A percentile compares a stretch with the other conserved stretches of the same genome.
phyloP scores from a whole-genome alignment of 2,888 invertebrate species.

The Ennomos fuscantarius region DNA sequence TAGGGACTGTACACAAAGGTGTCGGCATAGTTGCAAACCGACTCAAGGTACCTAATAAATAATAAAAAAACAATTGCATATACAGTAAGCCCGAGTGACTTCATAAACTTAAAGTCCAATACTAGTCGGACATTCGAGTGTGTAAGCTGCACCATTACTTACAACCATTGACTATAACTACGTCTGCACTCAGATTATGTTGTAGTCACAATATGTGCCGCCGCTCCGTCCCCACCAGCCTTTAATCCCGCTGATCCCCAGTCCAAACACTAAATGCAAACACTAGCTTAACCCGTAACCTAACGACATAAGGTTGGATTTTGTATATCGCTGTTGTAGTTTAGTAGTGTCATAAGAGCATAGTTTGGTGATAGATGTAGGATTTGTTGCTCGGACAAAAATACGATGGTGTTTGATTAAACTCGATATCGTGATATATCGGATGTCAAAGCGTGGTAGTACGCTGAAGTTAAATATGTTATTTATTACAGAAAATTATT shows the following conservation, averaged over 20 bases:
- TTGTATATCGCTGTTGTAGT: background rate
- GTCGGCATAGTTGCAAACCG: too few species aligned
- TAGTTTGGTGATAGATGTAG: constrained; percentile 15
- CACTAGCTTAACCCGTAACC: background rate
- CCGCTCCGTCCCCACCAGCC: constrained; percentile 2
- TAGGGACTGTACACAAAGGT: too few species aligned
- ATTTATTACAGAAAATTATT: too few species aligned
- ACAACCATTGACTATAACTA: constrained; percentile 7
- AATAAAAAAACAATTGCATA: too few species aligned
- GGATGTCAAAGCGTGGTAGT: too few species aligned
- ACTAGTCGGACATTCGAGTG: background rate
- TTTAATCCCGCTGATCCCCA: constrained; percentile 17
- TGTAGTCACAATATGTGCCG: constrained; percentile 4
- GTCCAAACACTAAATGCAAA: constrained; percentile 3
- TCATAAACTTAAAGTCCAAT: too few species aligned
- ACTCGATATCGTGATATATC: constrained; percentile 12
- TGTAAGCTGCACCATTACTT: constrained; percentile 11
- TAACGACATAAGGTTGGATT: background rate
- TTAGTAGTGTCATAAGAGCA: constrained; percentile 15
- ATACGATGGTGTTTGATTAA: constrained; percentile 14
- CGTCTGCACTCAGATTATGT: constrained; percentile 11
- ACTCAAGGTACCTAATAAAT: too few species aligned
- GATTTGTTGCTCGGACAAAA: constrained; percentile 17
- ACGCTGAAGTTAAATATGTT: too few species aligned
- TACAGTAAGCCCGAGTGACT: too few species aligned